Base-by-base conservation (phyloP, 64 coral and sea anemone species). In the Dendrophyllia cribrosa region DNA sequence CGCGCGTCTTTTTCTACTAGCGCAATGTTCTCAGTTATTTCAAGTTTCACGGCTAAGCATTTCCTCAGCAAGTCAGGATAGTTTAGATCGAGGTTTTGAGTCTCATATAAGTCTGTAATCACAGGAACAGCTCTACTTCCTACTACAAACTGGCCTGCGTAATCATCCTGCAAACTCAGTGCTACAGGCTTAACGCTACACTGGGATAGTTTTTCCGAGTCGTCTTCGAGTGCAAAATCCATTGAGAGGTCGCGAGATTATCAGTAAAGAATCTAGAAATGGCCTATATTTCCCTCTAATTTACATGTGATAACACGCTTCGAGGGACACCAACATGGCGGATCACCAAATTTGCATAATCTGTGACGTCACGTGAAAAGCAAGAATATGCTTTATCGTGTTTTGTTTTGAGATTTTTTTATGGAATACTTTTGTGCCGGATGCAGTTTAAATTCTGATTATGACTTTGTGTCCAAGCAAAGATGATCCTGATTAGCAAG, bases 1-100 rank as follows among this genome's bases (percentile, higher is more conserved):
- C 79, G 47, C 20, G 86, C 83, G 60, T 89, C 86, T 89, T 65
- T 89, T 50, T 94, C 66, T 20, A 89, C 78, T 75, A 84, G 92
- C 48, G 81, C 78, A 9, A 89, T 76, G 22, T 94, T 66, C 16
- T 89, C 83, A 20, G 92, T 66, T 56, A 89, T 69, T 17, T 89
- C 77, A 77, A 89, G 50, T 10, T 62, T 94, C 15, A 72, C 45
- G n/a, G 4, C 26, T 55, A 83, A 60, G 59, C 78, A 94, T 15
- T 76, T 58, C 55, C 88, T 89, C 8, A 94, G 43, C 5, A 94
- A 69, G 13, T 94, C 92, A 43, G 10, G 56, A 70, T 89, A 94
- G 0, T 47, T 6, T 3, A 89, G 23, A 46, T 94, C 59, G 13
- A 94, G 48, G 24, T 94, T 63, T 75, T 83, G 9, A 69, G 81